A percentile compares a stretch with the other conserved stretches of the same genome.
Conservation (phyloP, 1,140 invertebrate genomes). For the Chymomyza costata region DNA sequence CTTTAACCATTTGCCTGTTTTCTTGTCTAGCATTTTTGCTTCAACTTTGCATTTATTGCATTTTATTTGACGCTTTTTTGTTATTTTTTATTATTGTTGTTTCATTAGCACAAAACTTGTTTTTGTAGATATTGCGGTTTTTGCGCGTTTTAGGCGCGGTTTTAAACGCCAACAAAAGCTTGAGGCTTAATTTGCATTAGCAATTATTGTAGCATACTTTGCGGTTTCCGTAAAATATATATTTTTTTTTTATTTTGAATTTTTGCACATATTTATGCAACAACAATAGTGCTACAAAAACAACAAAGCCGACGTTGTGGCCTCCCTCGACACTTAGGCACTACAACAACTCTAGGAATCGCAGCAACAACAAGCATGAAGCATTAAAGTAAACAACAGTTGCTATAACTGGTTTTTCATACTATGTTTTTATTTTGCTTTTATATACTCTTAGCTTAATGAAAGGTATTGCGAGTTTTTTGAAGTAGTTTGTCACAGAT, state of each 20-base stretch:
- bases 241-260: too few species aligned
- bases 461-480: slow-evolving; percentile 8
- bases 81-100: slow-evolving; percentile 6
- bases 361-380: slow-evolving; percentile 6
- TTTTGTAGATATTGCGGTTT: slow-evolving; percentile 1
- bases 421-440: slow-evolving; percentile 25
- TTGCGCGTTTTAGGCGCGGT: slow-evolving; percentile 11
- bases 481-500: not conserved
- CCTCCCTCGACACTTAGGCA: slow-evolving; percentile 43
- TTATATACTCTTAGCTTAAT: too few species aligned
- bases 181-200: slow-evolving; percentile 10
- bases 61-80: slow-evolving; percentile 39
- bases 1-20: slow-evolving; percentile 24
- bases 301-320: slow-evolving; percentile 30
- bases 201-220: slow-evolving; percentile 52
- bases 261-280: too few species aligned
- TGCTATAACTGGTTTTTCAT: slow-evolving; percentile 57
- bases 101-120: slow-evolving; percentile 19
- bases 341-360: slow-evolving; percentile 11
- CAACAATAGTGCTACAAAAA: too few species aligned
- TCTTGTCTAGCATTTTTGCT: slow-evolving; percentile 22
- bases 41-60: slow-evolving; percentile 34
- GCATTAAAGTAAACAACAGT: slow-evolving; percentile 57
- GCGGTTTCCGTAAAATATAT: slow-evolving; percentile 34
- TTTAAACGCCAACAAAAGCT: slow-evolving; percentile 20